Evolutionary conservation across 2,888 invertebrate species (phyloP).

Genomic region (Himalopsyche japonica): DNA sequence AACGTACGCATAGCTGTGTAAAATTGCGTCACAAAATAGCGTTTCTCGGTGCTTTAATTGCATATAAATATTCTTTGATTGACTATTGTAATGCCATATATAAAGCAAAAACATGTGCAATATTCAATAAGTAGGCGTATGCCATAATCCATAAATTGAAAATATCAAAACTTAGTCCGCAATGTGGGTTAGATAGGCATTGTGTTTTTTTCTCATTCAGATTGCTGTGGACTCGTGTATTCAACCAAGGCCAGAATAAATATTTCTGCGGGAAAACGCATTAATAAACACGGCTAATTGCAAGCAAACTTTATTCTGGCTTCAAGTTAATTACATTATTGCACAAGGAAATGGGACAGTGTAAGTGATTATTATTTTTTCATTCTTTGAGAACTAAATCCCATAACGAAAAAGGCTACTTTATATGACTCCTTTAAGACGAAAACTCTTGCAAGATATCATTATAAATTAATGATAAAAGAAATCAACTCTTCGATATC

Average conservation of each 20-base stretch:
- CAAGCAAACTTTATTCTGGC: conserved; percentile 6
- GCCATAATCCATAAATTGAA: not conserved
- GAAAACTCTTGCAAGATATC: too few relatives aligned
- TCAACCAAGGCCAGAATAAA: conserved; percentile 22
- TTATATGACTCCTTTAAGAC: too few relatives aligned
- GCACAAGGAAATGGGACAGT: conserved; percentile 11
- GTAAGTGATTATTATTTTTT: not conserved
- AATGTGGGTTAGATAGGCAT: not conserved
- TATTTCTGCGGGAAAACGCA: conserved; percentile 14
- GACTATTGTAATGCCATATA: not conserved
- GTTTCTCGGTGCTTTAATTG: not conserved
- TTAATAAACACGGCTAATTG: conserved; percentile 24
- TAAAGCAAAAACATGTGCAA: not conserved
- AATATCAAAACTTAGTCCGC: not conserved
- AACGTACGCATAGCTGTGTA: not conserved
- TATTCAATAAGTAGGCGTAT: not conserved
- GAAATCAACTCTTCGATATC: too few relatives aligned
- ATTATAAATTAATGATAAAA: too few relatives aligned
- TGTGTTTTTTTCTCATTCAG: not conserved
- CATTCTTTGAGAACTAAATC: too few relatives aligned
- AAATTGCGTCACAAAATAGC: not conserved
- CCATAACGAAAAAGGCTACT: not conserved
- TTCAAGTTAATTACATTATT: not conserved
- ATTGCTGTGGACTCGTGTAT: not conserved
- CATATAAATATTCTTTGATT: not conserved